phyloP scores from a whole-genome alignment of 2,113 vertebrate genomes.

The Monopterus albus region DNA sequence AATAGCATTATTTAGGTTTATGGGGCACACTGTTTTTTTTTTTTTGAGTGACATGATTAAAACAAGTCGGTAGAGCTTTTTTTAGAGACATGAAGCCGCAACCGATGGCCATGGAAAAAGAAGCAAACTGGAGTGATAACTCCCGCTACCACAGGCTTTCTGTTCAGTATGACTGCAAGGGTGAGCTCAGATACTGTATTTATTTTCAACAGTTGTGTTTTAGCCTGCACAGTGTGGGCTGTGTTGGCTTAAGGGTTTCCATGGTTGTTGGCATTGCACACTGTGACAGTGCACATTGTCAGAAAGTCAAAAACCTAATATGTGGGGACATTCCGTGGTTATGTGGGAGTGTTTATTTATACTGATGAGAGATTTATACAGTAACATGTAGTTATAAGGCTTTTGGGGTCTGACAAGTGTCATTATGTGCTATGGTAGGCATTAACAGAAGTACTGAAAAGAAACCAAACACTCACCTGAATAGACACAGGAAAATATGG shows the following conservation, averaged over 20 bases:
- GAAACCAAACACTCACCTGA: background rate
- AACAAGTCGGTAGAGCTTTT: conserved; percentile 44
- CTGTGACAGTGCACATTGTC: conserved; percentile 43
- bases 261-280: conserved; percentile 9
- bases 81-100: conserved; percentile 44
- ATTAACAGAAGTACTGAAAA: background rate
- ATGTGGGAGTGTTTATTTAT: conserved; percentile 9
- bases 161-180: conserved; percentile 41
- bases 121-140: conserved; percentile 54
- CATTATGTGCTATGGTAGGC: background rate
- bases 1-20: conserved; percentile 71
- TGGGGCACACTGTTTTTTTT: conserved; percentile 59
- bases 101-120: conserved; percentile 46
- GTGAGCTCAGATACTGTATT: conserved; percentile 35
- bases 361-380: background rate
- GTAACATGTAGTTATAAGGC: background rate
- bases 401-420: background rate
- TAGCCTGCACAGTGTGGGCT: conserved; percentile 32
- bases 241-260: conserved; percentile 36
- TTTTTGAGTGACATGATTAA: conserved; percentile 68
- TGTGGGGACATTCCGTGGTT: conserved; percentile 4
- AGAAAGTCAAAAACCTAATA: conserved; percentile 40
- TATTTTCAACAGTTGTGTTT: conserved; percentile 41
- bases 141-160: conserved; percentile 31
- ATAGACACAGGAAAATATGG: background rate